Conservation (phyloP, 2,113 vertebrate species). For the Otocyon megalotis region DNA sequence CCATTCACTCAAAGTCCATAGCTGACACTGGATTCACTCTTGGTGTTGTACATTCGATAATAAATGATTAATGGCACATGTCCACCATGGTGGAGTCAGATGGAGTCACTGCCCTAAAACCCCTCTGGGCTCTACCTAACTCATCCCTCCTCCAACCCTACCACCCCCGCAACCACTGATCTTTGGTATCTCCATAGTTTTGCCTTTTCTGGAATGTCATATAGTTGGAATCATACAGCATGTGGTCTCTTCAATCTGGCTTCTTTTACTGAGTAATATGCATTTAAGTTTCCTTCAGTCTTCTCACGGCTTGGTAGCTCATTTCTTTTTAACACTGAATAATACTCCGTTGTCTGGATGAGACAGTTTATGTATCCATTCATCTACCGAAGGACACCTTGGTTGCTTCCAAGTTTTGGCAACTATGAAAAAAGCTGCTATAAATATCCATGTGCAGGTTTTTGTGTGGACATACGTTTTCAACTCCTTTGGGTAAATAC, state of each 20-base stretch:
- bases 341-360: accelerated
- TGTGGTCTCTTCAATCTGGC: no score
- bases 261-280: neutral
- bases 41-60: neutral
- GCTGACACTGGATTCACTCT: accelerated
- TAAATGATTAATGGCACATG: accelerated
- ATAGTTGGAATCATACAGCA: accelerated
- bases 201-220: accelerated
- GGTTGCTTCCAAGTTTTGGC: neutral
- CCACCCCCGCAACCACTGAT: accelerated
- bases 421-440: neutral
- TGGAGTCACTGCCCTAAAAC: accelerated
- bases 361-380: accelerated
- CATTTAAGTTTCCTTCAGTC: neutral
- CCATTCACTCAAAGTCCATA: accelerated
- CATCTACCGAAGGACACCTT: neutral
- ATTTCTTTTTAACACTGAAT: neutral
- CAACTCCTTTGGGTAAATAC: neutral
- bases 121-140: accelerated
- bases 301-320: neutral
- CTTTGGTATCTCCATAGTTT: neutral
- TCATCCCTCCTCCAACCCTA: accelerated
- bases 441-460: neutral
- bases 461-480: neutral
- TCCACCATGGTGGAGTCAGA: accelerated